Base-by-base conservation (phyloP, 2,797 vertebrate genomes). In the Pampus argenteus region DNA sequence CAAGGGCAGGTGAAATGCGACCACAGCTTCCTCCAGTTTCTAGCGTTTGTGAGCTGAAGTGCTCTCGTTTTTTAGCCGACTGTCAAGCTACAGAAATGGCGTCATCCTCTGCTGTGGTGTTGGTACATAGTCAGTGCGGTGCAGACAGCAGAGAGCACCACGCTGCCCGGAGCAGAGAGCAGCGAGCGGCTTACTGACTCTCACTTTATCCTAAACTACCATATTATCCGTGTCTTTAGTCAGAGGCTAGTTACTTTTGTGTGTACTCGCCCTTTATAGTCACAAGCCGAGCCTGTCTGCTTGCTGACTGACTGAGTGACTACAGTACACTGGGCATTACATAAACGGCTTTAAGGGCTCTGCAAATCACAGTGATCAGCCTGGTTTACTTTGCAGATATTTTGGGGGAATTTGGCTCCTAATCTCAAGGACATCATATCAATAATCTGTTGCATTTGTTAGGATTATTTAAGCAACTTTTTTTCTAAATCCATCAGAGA, bases 81-180 rank as follows among this genome's bases (percentile, higher is more conserved):
- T 89, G 88, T 91, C 40, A 88, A 86, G 91, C 84, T 60, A 71
- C 88, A 92, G 93, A 93, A 95, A 95, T 95, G 94, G 94, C 95
- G 94, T 95, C 95, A 94, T 93, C 91, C 89, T 78, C 84, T 88
- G 92, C 92, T 84, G 91, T 91, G 66, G 87, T 62, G 76, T 51
- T 77, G 84, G 47, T 74, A 38, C 20, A 88, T 80, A 89, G 81
- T 76, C 82, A 25, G 89, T 88, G 90, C 87, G 25, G 83, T 76
- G 86, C 87, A 87, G 82, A 82, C 81, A 76, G 83, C 47, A 22
- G 56, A n/a, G 62, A 71, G 49, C 88, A 78, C 79, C 79, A 84
- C 81, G 84, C 89, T 73, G 84, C 78, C 73, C 58, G 2, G n/a
- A 65, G 44, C 59, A 6, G 64, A 68, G 66, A 71, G 60, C 72